Evolutionary conservation across 2,113 vertebrate genomes (phyloP).

Genomic region (Kryptolebias marmoratus): DNA sequence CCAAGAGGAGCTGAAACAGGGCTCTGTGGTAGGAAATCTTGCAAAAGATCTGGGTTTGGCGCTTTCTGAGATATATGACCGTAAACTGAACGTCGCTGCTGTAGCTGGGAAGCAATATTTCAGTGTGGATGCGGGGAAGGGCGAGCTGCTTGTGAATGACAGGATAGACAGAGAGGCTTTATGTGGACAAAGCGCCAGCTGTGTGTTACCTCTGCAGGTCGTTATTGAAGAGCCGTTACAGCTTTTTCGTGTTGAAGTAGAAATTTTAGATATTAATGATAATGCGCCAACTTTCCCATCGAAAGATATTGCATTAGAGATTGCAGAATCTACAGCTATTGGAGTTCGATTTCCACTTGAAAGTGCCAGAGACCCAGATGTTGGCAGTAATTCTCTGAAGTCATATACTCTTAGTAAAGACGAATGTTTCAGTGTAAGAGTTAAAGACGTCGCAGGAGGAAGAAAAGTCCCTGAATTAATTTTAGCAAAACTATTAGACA

Average conservation of each 20-base stretch:
- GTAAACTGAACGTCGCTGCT: constrained; percentile 79
- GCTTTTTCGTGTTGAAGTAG: constrained; percentile 79
- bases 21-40: constrained; percentile 81
- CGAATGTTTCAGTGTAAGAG: constrained; percentile 69
- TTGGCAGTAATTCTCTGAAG: constrained; percentile 67
- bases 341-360: constrained; percentile 66
- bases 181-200: constrained; percentile 78
- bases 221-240: constrained; percentile 79
- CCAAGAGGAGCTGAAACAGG: constrained; percentile 78
- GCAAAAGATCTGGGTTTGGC: constrained; percentile 84
- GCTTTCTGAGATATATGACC: constrained; percentile 71
- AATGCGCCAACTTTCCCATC: constrained; percentile 73
- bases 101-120: constrained; percentile 79
- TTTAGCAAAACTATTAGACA: constrained; percentile 70
- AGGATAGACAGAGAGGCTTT: constrained; percentile 85
- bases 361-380: constrained; percentile 65
- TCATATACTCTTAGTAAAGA: constrained; percentile 61
- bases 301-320: constrained; percentile 50
- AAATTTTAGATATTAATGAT: constrained; percentile 84
- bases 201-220: constrained; percentile 78
- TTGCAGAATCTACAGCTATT: constrained; percentile 57
- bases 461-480: constrained; percentile 69
- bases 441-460: constrained; percentile 68
- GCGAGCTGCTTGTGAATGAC: constrained; percentile 80
- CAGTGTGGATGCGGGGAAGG: constrained; percentile 76